Evolutionary conservation across 2,113 vertebrate genomes (phyloP).

Genomic region (Myotis brandtii): DNA sequence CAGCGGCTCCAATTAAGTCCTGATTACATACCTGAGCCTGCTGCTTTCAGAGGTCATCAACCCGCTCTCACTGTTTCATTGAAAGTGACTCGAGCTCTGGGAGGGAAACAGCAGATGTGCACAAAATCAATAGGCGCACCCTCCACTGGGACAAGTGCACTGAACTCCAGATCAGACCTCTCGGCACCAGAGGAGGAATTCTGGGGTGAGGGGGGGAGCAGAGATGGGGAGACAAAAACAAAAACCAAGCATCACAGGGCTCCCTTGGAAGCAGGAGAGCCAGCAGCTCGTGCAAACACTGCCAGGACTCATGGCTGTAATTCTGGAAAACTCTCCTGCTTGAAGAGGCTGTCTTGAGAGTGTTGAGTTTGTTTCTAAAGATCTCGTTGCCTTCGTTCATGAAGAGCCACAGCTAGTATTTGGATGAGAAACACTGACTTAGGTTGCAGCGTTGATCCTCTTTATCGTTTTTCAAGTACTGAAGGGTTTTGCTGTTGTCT

Average conservation of each 20-base stretch:
- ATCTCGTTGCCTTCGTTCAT: not conserved
- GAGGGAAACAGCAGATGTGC: not conserved
- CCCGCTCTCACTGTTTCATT: not conserved
- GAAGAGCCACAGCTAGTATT: not conserved
- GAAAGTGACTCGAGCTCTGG: not conserved
- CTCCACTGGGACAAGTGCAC: not conserved
- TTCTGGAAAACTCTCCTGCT: too few relatives aligned
- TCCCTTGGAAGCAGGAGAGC: not conserved
- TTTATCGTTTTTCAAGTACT: not conserved
- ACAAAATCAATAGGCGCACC: not conserved
- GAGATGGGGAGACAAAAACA: too few relatives aligned
- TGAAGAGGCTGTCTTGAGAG: not conserved
- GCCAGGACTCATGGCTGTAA: accelerated
- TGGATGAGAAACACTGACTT: not conserved
- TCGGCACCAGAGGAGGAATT: not conserved
- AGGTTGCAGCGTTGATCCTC: not conserved
- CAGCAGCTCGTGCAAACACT: not conserved
- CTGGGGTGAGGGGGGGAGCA: not conserved
- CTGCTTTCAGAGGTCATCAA: not conserved
- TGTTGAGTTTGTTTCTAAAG: not conserved
- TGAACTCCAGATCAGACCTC: not conserved
- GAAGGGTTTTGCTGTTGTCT: not conserved
- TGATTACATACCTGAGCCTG: not conserved
- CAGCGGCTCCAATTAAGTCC: not conserved
- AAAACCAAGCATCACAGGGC: too few relatives aligned